Base-by-base conservation (phyloP, 2,888 invertebrate species). In the Pachydiplax longipennis region DNA sequence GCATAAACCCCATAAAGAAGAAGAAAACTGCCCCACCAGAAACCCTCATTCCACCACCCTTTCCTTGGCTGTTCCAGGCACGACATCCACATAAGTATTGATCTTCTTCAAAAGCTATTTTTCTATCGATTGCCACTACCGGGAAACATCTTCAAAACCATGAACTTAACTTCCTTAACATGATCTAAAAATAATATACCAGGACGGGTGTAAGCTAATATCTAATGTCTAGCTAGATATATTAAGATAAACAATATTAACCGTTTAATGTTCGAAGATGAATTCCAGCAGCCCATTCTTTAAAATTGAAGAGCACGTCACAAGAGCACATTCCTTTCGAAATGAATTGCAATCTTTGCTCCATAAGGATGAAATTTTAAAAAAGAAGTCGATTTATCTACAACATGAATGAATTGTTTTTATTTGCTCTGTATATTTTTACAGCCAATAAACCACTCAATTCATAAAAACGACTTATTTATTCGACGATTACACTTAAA, bases 1-100 rank as follows among this genome's bases (percentile, higher is more conserved):
- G 87, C 87, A 87, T 87, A 87, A 87, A 58, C n/a, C 87, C 87
- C 87, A 87, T 87, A 87, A 87, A 87, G 87, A 87, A 87, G 87
- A 87, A 87, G 87, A 61, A 87, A 87, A 87, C 87, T 37, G 40
- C 87, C 87, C 87, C 87, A 65, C 87, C 87, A 65, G 87, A 87
- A 65, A 0, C 61, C 37, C 87, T 87, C 87, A 87, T 87, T 87
- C 87, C 87, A 87, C 87, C 61, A 87, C 65, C 87, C 87, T 61
- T 87, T 61, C 0, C 87, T 87, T 87, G 61, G 65, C 87, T 87
- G 87, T 87, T 87, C 87, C 87, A 37, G 87, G 87, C 65, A 87
- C 87, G 87, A 87, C 87, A 87, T 83, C 82, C 48, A 83, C 82
- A 53, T 31, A 53, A n/a, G 53, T 87, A 87, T 87, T 87, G 87